Percentiles rank a stretch among this genome's conserved stretches.
phyloP scores from a whole-genome alignment of 2,888 invertebrate species.

The Clanis bilineata region DNA sequence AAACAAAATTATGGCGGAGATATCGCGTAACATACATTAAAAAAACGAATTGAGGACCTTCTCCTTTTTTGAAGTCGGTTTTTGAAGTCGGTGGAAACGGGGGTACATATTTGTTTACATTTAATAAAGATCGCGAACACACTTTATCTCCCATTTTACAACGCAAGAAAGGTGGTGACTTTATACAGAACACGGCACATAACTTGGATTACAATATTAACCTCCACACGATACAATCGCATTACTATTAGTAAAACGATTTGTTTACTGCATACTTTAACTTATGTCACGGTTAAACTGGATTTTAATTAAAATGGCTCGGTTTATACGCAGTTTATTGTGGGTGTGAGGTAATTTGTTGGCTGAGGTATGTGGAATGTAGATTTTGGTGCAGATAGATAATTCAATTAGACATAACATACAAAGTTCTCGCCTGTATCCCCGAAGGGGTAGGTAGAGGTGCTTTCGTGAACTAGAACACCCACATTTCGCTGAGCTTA shows the following conservation, averaged over 20 bases:
- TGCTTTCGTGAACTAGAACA: too few species aligned
- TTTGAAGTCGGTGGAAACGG: too few species aligned
- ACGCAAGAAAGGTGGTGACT: not conserved
- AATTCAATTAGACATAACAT: too few species aligned
- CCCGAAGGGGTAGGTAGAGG: too few species aligned
- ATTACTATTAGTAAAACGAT: not conserved
- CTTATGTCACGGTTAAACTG: not conserved
- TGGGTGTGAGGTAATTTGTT: not conserved
- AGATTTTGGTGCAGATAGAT: too few species aligned
- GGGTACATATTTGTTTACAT: too few species aligned
- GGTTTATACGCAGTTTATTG: slow-evolving; percentile 1
- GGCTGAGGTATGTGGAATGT: not conserved
- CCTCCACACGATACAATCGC: not conserved
- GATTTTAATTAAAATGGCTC: slow-evolving; percentile 2
- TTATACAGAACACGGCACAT: not conserved
- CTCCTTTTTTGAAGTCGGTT: too few species aligned
- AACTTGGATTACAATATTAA: not conserved
- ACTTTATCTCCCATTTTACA: not conserved
- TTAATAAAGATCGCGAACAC: not conserved
- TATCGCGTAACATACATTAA: too few species aligned
- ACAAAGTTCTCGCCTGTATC: too few species aligned
- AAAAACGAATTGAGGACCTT: too few species aligned
- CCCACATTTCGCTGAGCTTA: too few species aligned
- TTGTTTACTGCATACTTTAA: not conserved
- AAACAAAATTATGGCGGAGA: too few species aligned